These are phyloP conservation scores for Smutsia temminckii DNA, from an alignment of 2,797 vertebrate species.

Conservation along the genomic window DNA sequence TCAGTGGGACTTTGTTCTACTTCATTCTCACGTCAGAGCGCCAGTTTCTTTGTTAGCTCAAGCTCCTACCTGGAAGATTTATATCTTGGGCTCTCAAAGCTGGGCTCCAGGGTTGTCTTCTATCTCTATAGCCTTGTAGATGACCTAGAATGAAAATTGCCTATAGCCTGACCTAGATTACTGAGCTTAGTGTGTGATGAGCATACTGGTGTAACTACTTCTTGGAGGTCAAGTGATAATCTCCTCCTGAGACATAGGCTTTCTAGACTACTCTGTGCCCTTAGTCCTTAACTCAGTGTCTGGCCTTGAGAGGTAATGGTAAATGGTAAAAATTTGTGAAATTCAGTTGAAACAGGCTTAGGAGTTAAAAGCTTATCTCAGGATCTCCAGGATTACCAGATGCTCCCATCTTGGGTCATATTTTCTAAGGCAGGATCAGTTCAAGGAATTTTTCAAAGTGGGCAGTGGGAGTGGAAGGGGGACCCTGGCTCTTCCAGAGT, in stretches of 20 bases:
- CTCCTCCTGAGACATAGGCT: neutral
- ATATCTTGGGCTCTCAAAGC: neutral
- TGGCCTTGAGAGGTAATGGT: neutral
- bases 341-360: neutral
- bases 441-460: slow-evolving; percentile 21
- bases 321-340: slow-evolving; percentile 30
- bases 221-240: neutral
- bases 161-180: neutral
- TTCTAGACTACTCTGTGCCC: neutral
- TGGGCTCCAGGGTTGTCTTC: neutral
- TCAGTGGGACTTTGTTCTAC: slow-evolving; percentile 12
- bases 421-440: neutral
- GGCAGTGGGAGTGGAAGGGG: neutral
- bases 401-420: neutral
- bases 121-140: neutral
- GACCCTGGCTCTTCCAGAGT: neutral
- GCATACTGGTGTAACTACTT: neutral
- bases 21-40: neutral
- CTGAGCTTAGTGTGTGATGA: neutral
- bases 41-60: slow-evolving; percentile 12
- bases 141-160: neutral
- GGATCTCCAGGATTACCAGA: slow-evolving; percentile 20
- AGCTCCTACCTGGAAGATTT: slow-evolving; percentile 1
- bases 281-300: neutral
- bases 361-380: slow-evolving; percentile 7